Conservation (phyloP, 2,113 vertebrate genomes). For the Castor canadensis region DNA sequence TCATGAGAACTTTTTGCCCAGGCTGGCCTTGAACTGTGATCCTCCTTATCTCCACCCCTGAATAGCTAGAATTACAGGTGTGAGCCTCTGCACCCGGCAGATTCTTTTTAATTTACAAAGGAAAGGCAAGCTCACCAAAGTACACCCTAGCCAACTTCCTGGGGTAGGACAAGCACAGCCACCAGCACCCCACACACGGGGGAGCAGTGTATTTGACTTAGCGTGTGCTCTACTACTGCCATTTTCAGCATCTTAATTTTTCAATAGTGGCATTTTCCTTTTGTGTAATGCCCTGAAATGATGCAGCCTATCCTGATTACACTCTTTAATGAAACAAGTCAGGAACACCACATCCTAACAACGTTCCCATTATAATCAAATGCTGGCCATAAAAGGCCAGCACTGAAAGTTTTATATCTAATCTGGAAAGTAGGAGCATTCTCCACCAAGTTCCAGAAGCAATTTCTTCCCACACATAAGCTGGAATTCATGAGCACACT, state of each 20-base stretch:
- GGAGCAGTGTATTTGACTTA: too few relatives aligned
- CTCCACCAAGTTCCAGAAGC: neutral
- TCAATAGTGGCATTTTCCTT: neutral
- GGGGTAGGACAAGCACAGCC: neutral
- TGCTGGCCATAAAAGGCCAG: neutral
- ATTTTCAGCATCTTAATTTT: neutral
- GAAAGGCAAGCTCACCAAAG: too few relatives aligned
- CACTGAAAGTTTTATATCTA: neutral
- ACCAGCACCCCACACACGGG: too few relatives aligned
- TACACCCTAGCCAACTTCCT: too few relatives aligned
- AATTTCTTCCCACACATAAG: neutral
- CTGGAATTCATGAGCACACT: neutral
- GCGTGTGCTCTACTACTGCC: neutral
- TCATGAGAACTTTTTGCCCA: too few relatives aligned
- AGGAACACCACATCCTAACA: neutral
- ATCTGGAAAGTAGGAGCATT: neutral
- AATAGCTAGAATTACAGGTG: too few relatives aligned
- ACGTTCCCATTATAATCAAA: neutral
- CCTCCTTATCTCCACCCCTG: too few relatives aligned
- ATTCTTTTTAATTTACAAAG: too few relatives aligned
- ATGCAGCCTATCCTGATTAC: accelerated
- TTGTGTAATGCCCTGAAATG: accelerated
- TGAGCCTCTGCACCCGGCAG: too few relatives aligned
- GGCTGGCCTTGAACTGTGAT: too few relatives aligned
- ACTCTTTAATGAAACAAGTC: neutral